phyloP scores from a whole-genome alignment of 2,797 vertebrate species.

The Propithecus deckenii region DNA sequence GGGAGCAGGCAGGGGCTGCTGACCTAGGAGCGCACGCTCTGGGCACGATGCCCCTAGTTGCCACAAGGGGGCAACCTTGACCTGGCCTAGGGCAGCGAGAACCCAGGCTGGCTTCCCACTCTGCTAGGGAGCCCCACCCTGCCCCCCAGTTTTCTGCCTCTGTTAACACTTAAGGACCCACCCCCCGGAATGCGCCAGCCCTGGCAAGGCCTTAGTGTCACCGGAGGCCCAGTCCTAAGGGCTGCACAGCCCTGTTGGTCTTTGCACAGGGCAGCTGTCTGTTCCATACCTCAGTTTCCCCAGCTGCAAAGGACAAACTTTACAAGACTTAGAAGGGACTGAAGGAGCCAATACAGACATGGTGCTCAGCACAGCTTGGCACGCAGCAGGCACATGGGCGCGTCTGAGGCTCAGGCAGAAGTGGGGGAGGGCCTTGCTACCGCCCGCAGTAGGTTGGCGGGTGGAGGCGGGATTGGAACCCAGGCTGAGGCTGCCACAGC shows the following conservation, averaged over 20 bases:
- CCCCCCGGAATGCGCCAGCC: rapidly evolving
- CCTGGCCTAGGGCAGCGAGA: not conserved
- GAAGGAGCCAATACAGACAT: not conserved
- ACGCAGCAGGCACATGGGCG: not conserved
- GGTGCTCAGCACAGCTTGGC: not conserved
- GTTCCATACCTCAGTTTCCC: not conserved
- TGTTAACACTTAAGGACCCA: not conserved
- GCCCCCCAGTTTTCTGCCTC: not conserved
- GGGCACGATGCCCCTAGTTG: not conserved
- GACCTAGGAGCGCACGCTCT: not conserved
- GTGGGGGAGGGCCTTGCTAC: not conserved
- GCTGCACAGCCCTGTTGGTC: not conserved
- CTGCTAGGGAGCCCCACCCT: not conserved
- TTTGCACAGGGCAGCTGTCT: not conserved
- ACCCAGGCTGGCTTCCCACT: not conserved
- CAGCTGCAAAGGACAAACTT: not conserved
- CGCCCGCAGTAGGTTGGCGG: not conserved
- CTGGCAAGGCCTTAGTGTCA: not conserved
- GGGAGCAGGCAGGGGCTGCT: not conserved
- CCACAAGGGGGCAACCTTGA: constrained; percentile 28
- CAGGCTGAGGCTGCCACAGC: not conserved
- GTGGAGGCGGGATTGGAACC: not conserved
- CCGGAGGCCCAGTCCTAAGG: not conserved
- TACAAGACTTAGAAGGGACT: not conserved
- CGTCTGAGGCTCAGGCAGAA: not conserved